Conservation (phyloP, 2,797 vertebrate genomes). For the Selene dorsalis region DNA sequence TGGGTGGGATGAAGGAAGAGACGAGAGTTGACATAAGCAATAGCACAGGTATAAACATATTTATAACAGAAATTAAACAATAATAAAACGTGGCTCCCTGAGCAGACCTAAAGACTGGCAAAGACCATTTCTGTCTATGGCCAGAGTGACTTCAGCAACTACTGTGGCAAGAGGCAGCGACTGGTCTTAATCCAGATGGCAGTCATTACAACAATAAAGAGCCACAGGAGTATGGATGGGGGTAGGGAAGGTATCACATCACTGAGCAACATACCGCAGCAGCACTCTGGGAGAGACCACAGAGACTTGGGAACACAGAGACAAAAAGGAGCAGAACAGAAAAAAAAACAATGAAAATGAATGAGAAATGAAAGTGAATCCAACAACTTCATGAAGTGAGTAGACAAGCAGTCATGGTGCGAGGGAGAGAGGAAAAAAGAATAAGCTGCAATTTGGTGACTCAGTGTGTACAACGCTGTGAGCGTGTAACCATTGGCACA, state of each 20-base stretch:
- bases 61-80: neutral
- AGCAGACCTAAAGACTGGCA: neutral
- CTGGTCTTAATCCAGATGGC: conserved; percentile 67
- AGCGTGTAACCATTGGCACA: conserved; percentile 18
- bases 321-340: conserved; percentile 29
- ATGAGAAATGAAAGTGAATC: conserved; percentile 14
- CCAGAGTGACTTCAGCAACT: conserved; percentile 22
- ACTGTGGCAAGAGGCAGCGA: conserved; percentile 22
- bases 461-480: neutral
- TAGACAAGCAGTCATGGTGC: neutral
- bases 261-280: conserved; percentile 75
- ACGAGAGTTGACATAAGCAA: conserved; percentile 44
- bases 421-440: neutral
- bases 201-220: conserved; percentile 69
- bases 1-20: conserved; percentile 26
- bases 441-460: conserved; percentile 18
- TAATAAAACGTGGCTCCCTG: neutral
- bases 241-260: conserved; percentile 64
- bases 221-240: conserved; percentile 51
- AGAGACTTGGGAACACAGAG: conserved; percentile 59
- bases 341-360: conserved; percentile 9
- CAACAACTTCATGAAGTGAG: conserved; percentile 8
- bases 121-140: conserved; percentile 8
- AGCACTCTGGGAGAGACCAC: conserved; percentile 59
- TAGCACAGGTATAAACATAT: conserved; percentile 30